Conservation (phyloP, 2,888 invertebrate genomes). For the Tenthredo notha region DNA sequence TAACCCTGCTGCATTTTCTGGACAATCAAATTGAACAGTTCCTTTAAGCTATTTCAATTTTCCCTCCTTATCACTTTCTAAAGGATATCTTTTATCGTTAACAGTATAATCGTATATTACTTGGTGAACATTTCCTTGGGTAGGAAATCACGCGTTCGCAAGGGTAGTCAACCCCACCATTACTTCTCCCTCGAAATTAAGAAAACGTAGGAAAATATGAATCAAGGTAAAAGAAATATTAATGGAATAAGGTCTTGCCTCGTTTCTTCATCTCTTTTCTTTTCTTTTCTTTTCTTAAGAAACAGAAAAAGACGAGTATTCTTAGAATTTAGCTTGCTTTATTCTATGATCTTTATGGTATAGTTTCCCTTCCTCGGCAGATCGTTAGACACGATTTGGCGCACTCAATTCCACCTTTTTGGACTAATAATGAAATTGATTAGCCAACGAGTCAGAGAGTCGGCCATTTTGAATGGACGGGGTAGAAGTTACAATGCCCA, state of each 20-base stretch:
- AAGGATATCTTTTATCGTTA: neutral
- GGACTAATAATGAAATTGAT: conserved; percentile 7
- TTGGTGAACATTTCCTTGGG: neutral
- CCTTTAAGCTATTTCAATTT: neutral
- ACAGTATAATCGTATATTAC: neutral
- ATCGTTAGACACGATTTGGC: neutral
- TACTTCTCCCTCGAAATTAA: neutral
- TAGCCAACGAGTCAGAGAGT: neutral
- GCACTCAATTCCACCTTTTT: neutral
- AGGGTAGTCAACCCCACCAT: conserved; percentile 8
- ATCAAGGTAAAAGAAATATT: neutral
- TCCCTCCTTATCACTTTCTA: neutral
- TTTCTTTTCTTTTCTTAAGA: no score
- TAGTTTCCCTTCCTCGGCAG: neutral
- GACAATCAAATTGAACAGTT: neutral
- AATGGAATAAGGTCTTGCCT: neutral
- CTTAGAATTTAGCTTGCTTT: neutral
- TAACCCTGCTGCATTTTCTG: neutral
- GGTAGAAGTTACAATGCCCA: conserved; percentile 20
- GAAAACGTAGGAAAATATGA: neutral
- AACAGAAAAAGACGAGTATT: neutral
- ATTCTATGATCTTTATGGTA: neutral
- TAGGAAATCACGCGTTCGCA: conserved; percentile 21
- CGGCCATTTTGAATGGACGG: conserved; percentile 2
- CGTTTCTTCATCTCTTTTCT: neutral